phyloP scores from a whole-genome alignment of 1,140 invertebrate genomes.

The Aporrectodea caliginosa region DNA sequence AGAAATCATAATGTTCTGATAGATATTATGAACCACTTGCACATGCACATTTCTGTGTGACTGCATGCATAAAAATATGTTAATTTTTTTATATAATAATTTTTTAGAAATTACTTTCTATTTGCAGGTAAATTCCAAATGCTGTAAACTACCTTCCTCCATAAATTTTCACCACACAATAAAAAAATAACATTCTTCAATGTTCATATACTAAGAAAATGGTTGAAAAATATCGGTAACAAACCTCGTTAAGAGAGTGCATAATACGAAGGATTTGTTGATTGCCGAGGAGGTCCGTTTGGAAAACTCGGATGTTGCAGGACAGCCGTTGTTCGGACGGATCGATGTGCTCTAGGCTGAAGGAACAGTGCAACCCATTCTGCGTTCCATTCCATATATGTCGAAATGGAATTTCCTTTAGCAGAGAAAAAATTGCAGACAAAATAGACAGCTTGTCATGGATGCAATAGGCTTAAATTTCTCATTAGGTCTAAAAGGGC shows the following conservation, averaged over 20 bases:
- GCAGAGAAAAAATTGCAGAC: too few species aligned
- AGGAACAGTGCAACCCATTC: conserved; percentile 80
- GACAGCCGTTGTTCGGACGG: conserved; percentile 39
- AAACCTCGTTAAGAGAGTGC: conserved; percentile 56
- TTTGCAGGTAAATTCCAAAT: neutral
- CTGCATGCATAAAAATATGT: neutral
- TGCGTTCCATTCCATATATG: conserved; percentile 84
- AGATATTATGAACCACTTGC: too few species aligned
- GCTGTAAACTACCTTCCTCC: too few species aligned
- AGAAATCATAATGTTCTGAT: neutral
- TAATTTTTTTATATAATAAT: neutral
- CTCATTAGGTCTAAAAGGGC: too few species aligned
- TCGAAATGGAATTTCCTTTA: conserved; percentile 81
- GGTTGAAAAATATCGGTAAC: neutral
- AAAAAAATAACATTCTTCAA: too few species aligned
- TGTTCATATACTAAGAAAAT: neutral
- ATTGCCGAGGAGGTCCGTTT: conserved; percentile 59
- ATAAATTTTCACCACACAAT: too few species aligned
- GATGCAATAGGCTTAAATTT: too few species aligned
- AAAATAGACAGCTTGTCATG: too few species aligned
- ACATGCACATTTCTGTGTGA: too few species aligned
- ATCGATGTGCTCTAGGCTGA: conserved; percentile 67
- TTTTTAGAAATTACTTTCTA: neutral
- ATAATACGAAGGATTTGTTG: conserved; percentile 59
- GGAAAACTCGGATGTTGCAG: conserved; percentile 57